Evolutionary conservation across 2,113 vertebrate genomes (phyloP).

Genomic region (Pelecanus crispus): DNA sequence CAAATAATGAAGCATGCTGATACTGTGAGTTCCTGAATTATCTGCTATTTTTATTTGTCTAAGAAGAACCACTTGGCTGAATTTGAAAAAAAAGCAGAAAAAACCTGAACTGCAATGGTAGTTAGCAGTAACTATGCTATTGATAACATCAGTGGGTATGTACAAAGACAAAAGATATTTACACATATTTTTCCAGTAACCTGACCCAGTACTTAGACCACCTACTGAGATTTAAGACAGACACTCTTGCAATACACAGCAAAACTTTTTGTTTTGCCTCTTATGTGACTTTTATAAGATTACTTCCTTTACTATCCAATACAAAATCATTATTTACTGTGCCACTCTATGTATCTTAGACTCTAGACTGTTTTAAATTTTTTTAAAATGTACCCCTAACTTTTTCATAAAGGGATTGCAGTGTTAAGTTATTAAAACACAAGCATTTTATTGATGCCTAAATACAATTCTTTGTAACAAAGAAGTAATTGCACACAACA

Average conservation of each 20-base stretch:
- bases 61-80: not conserved
- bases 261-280: not conserved
- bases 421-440: constrained; percentile 16
- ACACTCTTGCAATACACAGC: not conserved
- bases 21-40: not conserved
- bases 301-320: not conserved
- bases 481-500: not conserved
- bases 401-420: constrained; percentile 6
- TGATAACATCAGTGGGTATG: not conserved
- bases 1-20: not conserved
- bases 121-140: not conserved
- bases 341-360: not conserved
- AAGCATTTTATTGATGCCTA: not conserved
- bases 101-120: not conserved
- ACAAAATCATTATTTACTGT: not conserved
- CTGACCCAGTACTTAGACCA: not conserved
- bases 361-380: not conserved
- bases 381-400: constrained; percentile 14
- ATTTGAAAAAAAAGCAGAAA: not conserved
- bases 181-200: not conserved
- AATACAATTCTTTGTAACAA: not conserved
- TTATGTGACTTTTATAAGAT: not conserved
- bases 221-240: not conserved
- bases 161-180: not conserved
- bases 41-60: not conserved